Conservation (phyloP, 2,113 vertebrate genomes). For the Anarrhichthys ocellatus region DNA sequence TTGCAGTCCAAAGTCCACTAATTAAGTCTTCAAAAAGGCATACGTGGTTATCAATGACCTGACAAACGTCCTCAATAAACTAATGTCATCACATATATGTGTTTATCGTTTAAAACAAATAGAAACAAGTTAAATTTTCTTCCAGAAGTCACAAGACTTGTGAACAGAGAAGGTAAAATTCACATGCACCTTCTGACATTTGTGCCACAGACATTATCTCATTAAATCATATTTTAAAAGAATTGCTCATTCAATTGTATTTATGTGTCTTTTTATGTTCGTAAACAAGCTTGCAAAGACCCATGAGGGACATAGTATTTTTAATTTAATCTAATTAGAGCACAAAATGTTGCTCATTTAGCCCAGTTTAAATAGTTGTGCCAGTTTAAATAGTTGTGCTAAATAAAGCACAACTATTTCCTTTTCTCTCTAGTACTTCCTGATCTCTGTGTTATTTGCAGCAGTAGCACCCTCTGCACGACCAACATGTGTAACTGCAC, state of each 20-base stretch:
- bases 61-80: not conserved
- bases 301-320: not conserved
- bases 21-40: not conserved
- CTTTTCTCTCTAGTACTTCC: not conserved
- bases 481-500: not conserved
- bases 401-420: not conserved
- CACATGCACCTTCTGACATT: not conserved
- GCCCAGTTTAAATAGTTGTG: too few species aligned
- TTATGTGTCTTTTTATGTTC: not conserved
- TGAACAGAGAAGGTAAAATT: not conserved
- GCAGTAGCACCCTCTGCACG: slow-evolving; percentile 44
- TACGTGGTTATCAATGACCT: not conserved
- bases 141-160: not conserved
- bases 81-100: not conserved
- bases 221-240: not conserved
- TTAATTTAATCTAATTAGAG: not conserved
- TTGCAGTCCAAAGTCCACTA: too few species aligned
- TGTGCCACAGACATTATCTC: not conserved
- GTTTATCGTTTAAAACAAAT: not conserved
- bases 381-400: too few species aligned
- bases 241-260: not conserved
- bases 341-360: not conserved
- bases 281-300: not conserved
- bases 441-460: not conserved
- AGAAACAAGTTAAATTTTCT: not conserved